These are phyloP conservation scores for Trichomalopsis sarcophagae DNA, from an alignment of 1,140 invertebrate species.

Conservation along the genomic window DNA sequence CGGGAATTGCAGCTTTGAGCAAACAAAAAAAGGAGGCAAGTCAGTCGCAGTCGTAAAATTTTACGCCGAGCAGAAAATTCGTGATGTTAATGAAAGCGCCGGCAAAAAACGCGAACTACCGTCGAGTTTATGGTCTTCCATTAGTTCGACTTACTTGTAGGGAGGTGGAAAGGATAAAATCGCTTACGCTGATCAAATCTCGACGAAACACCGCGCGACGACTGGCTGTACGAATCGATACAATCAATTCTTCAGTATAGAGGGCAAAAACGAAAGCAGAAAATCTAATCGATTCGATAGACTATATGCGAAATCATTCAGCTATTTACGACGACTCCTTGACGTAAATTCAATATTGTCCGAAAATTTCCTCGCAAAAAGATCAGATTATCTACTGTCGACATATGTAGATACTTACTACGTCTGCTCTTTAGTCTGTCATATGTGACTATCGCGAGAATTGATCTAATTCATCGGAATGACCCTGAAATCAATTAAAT, in stretches of 20 bases:
- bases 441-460: not conserved
- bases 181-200: conserved; percentile 9
- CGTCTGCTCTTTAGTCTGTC: not conserved
- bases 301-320: not conserved
- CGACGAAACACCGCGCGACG: not conserved
- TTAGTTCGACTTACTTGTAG: not conserved
- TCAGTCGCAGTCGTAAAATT: conserved; percentile 21
- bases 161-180: not conserved
- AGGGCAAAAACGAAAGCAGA: not conserved
- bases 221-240: not conserved
- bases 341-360: no score
- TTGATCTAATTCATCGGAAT: no score
- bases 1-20: not conserved
- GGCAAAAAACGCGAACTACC: not conserved
- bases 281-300: not conserved
- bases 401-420: not conserved
- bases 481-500: no score
- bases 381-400: not conserved
- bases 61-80: conserved; percentile 12
- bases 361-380: not conserved
- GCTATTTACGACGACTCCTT: no score
- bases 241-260: not conserved
- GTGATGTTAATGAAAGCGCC: conserved; percentile 3
- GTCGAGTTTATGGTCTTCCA: not conserved
- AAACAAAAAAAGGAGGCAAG: not conserved